Evolutionary conservation across 2,888 invertebrate genomes (phyloP).

Genomic region (Crematogaster levior): DNA sequence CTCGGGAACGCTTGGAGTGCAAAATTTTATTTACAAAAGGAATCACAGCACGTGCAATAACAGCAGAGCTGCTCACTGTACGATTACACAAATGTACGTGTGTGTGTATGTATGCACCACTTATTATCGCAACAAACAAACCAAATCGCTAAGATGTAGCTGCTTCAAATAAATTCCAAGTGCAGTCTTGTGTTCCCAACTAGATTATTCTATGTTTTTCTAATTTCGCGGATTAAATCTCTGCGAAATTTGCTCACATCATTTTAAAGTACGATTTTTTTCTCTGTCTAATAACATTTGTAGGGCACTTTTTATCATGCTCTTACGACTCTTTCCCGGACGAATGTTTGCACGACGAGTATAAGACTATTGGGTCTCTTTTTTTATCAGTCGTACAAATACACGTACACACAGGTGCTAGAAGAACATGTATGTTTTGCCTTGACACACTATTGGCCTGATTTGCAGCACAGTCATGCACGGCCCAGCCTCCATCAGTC

Average conservation of each 20-base stretch:
- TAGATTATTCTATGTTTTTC: not conserved
- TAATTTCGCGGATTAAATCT: not conserved
- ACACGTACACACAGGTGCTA: conserved; percentile 38
- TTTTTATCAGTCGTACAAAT: conserved; percentile 54
- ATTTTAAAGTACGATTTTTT: not conserved
- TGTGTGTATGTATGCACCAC: not conserved
- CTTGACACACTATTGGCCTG: conserved; percentile 71
- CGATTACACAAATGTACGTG: not conserved
- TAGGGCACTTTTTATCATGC: not conserved
- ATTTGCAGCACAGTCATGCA: conserved; percentile 73
- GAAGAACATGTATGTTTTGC: conserved; percentile 58
- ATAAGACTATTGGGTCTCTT: conserved; percentile 13
- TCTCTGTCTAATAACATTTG: not conserved
- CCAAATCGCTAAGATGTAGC: not conserved
- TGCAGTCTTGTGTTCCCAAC: not conserved
- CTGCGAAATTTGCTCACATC: not conserved
- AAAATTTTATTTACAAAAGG: conserved; percentile 34
- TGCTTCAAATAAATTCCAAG: not conserved
- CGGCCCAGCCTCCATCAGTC: conserved; percentile 66
- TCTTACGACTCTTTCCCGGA: not conserved
- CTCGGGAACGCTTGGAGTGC: not conserved
- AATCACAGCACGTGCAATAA: conserved; percentile 8
- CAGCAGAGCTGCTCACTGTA: not conserved
- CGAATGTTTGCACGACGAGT: conserved; percentile 27
- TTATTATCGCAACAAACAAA: conserved; percentile 21